A percentile compares a stretch with the other conserved stretches of the same genome.
phyloP scores from a whole-genome alignment of 2,888 invertebrate genomes.

The Rotaria magnacalcarata region DNA sequence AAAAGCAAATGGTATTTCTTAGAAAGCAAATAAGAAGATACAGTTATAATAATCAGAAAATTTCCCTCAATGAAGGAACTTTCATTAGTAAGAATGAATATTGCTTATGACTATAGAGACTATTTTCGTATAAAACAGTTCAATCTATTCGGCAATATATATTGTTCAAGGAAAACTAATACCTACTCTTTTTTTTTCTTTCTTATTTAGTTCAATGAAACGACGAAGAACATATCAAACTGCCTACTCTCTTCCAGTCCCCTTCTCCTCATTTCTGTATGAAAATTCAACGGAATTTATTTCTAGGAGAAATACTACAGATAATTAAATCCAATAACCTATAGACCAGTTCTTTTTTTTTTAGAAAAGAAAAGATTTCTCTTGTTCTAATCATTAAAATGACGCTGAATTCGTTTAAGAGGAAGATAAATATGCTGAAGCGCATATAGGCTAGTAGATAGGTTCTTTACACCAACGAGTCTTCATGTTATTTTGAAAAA shows the following conservation, averaged over 20 bases:
- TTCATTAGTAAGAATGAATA: conserved; percentile 4
- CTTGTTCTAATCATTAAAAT: background rate
- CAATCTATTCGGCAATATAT: background rate
- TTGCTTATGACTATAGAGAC: background rate
- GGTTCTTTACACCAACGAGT: background rate
- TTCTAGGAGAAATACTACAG: too few species aligned
- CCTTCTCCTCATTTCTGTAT: too few species aligned
- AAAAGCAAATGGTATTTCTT: background rate
- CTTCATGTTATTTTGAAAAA: background rate
- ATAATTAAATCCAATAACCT: too few species aligned
- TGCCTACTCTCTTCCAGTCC: too few species aligned
- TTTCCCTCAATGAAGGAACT: background rate
- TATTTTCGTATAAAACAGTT: background rate
- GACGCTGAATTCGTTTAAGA: background rate
- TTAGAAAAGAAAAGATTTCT: too few species aligned
- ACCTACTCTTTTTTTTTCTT: background rate
- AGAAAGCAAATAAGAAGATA: background rate
- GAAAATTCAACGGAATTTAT: too few species aligned
- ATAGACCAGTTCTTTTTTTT: too few species aligned
- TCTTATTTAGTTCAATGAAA: background rate
- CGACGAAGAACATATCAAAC: background rate
- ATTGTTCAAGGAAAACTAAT: background rate
- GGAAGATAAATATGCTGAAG: background rate
- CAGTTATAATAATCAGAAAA: background rate
- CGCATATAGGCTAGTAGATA: background rate